Conservation (phyloP, 1,140 invertebrate genomes). For the Microplitis mediator region DNA sequence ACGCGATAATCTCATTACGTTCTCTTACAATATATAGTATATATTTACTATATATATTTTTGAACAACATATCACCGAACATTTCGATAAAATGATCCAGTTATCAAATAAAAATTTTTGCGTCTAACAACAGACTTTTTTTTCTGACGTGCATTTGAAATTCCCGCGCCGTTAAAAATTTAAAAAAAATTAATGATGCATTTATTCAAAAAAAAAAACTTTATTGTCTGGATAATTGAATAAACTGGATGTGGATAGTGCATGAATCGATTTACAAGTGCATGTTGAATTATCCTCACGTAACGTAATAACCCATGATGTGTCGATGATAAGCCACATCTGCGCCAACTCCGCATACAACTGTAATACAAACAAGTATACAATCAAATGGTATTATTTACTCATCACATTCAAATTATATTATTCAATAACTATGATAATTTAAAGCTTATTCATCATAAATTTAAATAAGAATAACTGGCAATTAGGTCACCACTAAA, state of each 20-base stretch:
- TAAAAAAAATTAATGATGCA: not conserved
- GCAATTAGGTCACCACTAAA: too few species aligned
- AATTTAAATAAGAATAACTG: too few species aligned
- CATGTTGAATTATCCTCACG: constrained; percentile 58
- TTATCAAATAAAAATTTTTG: too few species aligned
- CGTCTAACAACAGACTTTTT: too few species aligned
- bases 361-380: constrained; percentile 51
- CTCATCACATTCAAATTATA: not conserved
- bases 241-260: constrained; percentile 35
- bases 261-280: constrained; percentile 48
- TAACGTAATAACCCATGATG: constrained; percentile 58
- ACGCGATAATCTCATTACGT: not conserved
- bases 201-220: not conserved
- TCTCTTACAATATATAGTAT: not conserved
- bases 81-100: too few species aligned
- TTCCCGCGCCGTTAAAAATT: not conserved
- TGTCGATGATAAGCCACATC: constrained; percentile 58
- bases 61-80: not conserved
- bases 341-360: constrained; percentile 59
- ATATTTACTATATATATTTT: not conserved
- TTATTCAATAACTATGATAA: not conserved
- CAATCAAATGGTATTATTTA: constrained; percentile 3
- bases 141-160: too few species aligned
- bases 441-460: too few species aligned
- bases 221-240: constrained; percentile 2